Base-by-base conservation (phyloP, 2,888 invertebrate genomes). In the Petrolisthes manimaculis region DNA sequence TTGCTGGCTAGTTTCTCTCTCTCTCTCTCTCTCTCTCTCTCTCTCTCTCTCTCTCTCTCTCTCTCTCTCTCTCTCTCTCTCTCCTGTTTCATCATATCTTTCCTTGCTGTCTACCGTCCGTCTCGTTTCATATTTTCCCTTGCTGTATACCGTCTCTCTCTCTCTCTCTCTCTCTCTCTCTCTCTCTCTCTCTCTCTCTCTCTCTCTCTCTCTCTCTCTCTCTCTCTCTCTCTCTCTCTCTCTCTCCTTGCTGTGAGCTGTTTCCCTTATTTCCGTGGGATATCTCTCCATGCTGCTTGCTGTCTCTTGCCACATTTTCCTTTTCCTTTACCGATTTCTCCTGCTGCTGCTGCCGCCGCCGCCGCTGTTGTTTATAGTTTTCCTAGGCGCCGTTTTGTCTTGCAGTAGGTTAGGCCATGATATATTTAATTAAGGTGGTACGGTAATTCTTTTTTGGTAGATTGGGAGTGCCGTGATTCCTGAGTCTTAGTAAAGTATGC, bases 161-260 rank as follows among this genome's bases (percentile, higher is more conserved):
- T 74, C 14, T 24, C 24, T 24, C 74, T n/a, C 14, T 74, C 24
- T 24, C 24, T 8, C 8, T 21, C 74, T 24, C n/a, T 6, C 18
- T n/a, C 74, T 18, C 74, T 8, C 18, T n/a, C 74, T 74, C 8
- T 8, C 74, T 18, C 24, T 21, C 18, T 74, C 8, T 24, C 74
- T 8, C 74, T 24, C 74, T 74, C 74, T 8, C 74, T n/a, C 74
- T 67, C 74, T n/a, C 74, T 74, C 74, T n/a, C 74, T 74, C 74
- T 24, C 14, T n/a, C 24, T 18, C 74, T n/a, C 74, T 74, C 21
- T 74, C 74, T n/a, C 74, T n/a, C 74, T n/a, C 74, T n/a, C 74
- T n/a, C 74, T 74, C 74, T 24, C 24, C 74, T 74, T 6, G 8
- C 74, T 74, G 18, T 74, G n/a, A 21, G 18, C 12, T 3, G 18